Evolutionary conservation across 2,113 vertebrate species (phyloP), one percentile per base, ranked within the genome.

Genomic region (Perca flavescens): DNA sequence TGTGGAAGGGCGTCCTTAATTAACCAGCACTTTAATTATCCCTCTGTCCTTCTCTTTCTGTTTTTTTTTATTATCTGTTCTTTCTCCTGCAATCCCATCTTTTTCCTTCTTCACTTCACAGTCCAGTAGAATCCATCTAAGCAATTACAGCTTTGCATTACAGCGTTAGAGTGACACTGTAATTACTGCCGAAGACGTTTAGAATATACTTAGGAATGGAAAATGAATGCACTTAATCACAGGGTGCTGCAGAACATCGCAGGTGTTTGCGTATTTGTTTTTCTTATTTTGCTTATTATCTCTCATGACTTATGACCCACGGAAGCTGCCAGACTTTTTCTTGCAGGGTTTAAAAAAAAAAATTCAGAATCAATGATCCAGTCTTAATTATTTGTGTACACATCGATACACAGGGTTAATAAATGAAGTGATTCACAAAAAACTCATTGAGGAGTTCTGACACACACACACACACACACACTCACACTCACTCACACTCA

Each of bases 91-190:
- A 49, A n/a, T 61, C 5, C 40, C 22, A 43, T 40, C 31, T 61
- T 52, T 73, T 46, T 62, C n/a, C 19, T 22, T 47, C 17, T 54
- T 40, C 2, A 10, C 14, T n/a, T 57, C 70, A 65, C 74, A 78
- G 80, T 72, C 72, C 68, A 80, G 28, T 43, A 43, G 43, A 50
- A 80, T 77, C 2, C 58, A 68, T 62, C 46, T 25, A 28, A 6
- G 43, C 58, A 86, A 88, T 88, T 84, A 80, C 31, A 82, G 67
- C 69, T 68, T 80, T 78, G 68, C 62, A 66, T 36, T 74, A 25
- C 49, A 65, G 58, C 5, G 11, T 74, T 62, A 21, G 40, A 77
- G 52, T 61, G 57, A 84, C 64, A 50, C 76, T 81, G 63, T 79
- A 86, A 86, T 85, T 88, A 86, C 82, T 68, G 79, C 14, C 1